Base-by-base conservation (phyloP, 2,888 invertebrate genomes). In the Chalcosyrphus nemorum region DNA sequence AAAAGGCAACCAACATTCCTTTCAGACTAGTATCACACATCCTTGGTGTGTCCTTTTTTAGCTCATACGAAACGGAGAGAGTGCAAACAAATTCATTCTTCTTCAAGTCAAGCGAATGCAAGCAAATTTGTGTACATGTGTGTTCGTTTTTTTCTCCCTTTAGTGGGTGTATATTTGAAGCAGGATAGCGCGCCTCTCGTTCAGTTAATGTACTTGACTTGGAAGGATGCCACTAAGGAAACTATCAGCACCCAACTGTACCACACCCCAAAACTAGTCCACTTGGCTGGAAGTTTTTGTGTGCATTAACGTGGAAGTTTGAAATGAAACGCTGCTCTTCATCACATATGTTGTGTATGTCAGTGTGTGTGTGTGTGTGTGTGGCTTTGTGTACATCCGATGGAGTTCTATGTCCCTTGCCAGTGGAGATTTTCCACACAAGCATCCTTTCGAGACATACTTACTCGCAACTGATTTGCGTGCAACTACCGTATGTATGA, bases 81-180 rank as follows among this genome's bases (percentile, higher is more conserved):
- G 76, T 76, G 70, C 76, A 81, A 81, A 81, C 81, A 81, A 71
- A 81, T 71, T 63, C 65, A 72, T 72, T 78, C 65, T 72, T 65
- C 72, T 57, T 65, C 70, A 50, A 76, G 63, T 70, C 47, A 76
- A 63, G 81, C 63, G 61, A 81, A 70, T 59, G 76, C 63, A 70
- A 81, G 76, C 81, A 76, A 78, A 72, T 72, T 78, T 57, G n/a
- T n/a, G n/a, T n/a, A n/a, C n/a, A n/a, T n/a, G n/a, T n/a, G n/a
- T n/a, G n/a, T n/a, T n/a, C n/a, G n/a, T 35, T 6, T 32, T 50
- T 57, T 59, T 59, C 5, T 38, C 35, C 56, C 27, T 38, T 9
- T 11, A 13, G 17, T 11, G 38, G 43, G 11, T 4, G 11, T 13
- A 32, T 19, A 15, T 38, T 4, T n/a, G n/a, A n/a, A n/a, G n/a